These are phyloP conservation scores for Myotis daubentonii DNA, from an alignment of 2,797 vertebrate species.

Conservation along the genomic window DNA sequence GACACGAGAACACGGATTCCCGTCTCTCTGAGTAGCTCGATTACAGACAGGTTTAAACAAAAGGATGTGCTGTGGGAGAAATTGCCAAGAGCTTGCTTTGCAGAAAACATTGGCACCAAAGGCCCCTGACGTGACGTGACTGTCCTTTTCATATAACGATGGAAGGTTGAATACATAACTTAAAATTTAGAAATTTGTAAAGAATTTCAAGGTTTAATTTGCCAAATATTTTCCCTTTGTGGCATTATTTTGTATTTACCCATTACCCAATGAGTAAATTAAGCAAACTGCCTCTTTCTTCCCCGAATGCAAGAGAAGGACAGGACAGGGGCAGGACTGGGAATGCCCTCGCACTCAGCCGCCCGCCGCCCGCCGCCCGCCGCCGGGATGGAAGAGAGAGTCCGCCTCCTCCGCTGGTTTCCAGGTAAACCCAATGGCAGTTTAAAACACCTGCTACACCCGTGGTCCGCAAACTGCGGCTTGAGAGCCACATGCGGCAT, in stretches of 20 bases:
- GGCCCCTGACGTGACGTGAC: conserved; percentile 40
- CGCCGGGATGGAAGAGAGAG: background rate
- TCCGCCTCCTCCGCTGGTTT: background rate
- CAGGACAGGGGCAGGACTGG: background rate
- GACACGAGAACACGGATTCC: background rate
- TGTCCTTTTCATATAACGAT: background rate
- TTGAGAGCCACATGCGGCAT: too few relatives aligned
- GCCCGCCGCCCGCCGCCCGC: too few relatives aligned
- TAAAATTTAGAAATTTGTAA: background rate
- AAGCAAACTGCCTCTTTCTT: background rate
- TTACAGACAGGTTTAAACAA: conserved; percentile 66
- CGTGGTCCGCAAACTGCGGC: too few relatives aligned
- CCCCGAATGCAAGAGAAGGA: background rate
- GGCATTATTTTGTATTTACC: background rate
- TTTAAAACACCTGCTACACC: background rate
- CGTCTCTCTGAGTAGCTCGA: conserved; percentile 67
- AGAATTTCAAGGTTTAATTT: background rate
- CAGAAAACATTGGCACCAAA: conserved; percentile 61
- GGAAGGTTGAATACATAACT: conserved; percentile 11
- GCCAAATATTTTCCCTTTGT: background rate
- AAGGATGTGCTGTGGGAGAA: background rate
- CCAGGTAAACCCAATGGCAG: background rate
- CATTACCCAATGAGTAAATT: background rate
- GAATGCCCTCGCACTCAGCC: background rate
- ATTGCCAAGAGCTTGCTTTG: conserved; percentile 60